A percentile compares a stretch with the other conserved stretches of the same genome.
phyloP scores from a whole-genome alignment of 2,797 vertebrate genomes.

The Odontamblyopus lacepedii region DNA sequence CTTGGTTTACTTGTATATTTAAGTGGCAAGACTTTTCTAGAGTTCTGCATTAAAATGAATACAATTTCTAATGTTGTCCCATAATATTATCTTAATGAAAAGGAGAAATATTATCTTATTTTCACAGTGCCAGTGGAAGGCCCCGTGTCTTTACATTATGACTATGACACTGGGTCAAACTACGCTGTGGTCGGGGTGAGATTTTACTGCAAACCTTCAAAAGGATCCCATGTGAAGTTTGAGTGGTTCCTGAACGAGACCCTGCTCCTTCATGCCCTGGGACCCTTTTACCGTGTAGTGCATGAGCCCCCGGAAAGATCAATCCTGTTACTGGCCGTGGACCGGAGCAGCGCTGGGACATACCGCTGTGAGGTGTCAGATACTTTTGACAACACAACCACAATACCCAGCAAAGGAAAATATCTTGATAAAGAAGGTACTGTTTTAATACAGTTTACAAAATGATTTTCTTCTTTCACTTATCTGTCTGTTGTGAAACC shows the following conservation, averaged over 20 bases:
- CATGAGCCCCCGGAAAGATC: constrained; percentile 36
- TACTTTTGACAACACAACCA: constrained; percentile 60
- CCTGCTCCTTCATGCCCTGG: constrained; percentile 22
- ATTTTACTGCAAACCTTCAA: constrained; percentile 59
- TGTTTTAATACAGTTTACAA: not conserved
- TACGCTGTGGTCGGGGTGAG: constrained; percentile 47
- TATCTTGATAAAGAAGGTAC: constrained; percentile 69
- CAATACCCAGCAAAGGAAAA: constrained; percentile 44
- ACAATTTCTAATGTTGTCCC: not conserved
- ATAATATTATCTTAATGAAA: not conserved
- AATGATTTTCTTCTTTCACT: no score
- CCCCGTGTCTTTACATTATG: constrained; percentile 42
- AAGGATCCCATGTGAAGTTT: constrained; percentile 60
- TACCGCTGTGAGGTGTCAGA: constrained; percentile 72
- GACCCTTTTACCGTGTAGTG: constrained; percentile 44
- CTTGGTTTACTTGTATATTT: no score
- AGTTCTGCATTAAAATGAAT: no score
- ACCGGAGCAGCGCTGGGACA: constrained; percentile 43
- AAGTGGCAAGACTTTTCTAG: no score
- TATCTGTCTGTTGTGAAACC: no score
- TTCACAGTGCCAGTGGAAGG: constrained; percentile 63
- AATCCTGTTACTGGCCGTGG: constrained; percentile 42
- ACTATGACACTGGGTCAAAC: constrained; percentile 42
- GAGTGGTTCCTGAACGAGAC: constrained; percentile 71
- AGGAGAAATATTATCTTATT: not conserved